Base-by-base conservation (phyloP, 2,888 invertebrate genomes). In the Drosophila merina region DNA sequence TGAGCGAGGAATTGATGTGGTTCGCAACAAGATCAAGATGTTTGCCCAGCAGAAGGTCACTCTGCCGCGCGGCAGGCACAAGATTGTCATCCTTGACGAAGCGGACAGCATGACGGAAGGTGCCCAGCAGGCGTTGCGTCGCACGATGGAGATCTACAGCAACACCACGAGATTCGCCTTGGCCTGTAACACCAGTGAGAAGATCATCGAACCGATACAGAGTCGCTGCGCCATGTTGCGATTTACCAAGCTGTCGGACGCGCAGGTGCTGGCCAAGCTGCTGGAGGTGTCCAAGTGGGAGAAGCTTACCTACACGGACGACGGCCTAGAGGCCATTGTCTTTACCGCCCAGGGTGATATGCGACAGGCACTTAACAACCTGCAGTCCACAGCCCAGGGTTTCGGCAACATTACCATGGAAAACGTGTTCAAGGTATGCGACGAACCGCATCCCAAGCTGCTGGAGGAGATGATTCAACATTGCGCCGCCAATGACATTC, bases 91-190 rank as follows among this genome's bases (percentile, higher is more conserved):
- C 84, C 92, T 99, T 31, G 99, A 99, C 92, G 99, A 99, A 92
- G 99, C 99, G 0, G 99, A 99, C 93, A 97, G 98, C 90, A 99
- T 99, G 99, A 99, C 99, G 0, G 99, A 99, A 85, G 99, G 99
- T 0, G 99, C 99, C 0, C 99, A 99, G 91, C 99, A 99, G 91
- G 99, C 99, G 0, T 92, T 99, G 57, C 94, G 99, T 20, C 94
- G 99, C 76, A 99, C 99, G 0, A 99, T 99, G 99, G 99, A 99
- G 92, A 94, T 99, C 70, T 99, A 98, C 92, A 98, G 98, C 58
- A 96, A 95, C 89, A 99, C 99, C 0, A 99, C 99, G 0, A 93
- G 99, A 70, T 99, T 99, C 92, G 99, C 99, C 0, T 93, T 99
- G 5, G 99, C 99, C 14, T 99, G 99, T 89, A 99, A 99, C 92